These are phyloP conservation scores for Todus mexicanus DNA, from an alignment of 2,797 vertebrate species.

Conservation along the genomic window DNA sequence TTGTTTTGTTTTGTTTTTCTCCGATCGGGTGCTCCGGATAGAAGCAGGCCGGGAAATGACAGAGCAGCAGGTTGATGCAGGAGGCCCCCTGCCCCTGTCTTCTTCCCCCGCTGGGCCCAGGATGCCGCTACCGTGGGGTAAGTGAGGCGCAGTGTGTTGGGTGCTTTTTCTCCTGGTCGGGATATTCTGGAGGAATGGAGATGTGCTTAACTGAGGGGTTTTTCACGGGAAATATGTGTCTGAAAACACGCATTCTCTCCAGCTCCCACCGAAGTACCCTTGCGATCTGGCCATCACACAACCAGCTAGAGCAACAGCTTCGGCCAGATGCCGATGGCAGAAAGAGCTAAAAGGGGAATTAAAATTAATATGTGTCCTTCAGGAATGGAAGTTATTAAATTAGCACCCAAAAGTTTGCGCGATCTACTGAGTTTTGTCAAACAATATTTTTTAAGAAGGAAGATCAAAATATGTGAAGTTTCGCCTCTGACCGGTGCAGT, in stretches of 20 bases:
- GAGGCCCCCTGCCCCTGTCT: accelerated
- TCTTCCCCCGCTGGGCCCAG: background rate
- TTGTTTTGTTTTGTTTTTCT: background rate
- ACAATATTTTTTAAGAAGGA: conserved; percentile 22
- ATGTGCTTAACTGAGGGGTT: background rate
- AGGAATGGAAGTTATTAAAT: conserved; percentile 48
- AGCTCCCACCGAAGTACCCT: background rate
- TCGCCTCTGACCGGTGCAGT: conserved; percentile 6
- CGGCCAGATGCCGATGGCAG: background rate
- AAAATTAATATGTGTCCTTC: conserved; percentile 35
- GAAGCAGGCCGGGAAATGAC: background rate
- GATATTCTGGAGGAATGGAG: background rate
- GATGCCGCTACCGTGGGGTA: accelerated
- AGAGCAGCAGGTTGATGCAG: background rate
- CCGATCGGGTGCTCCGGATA: background rate
- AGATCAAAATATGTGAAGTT: conserved; percentile 27
- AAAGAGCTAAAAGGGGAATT: conserved; percentile 23
- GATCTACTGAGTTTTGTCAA: conserved; percentile 31
- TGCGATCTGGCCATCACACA: background rate
- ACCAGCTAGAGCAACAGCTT: background rate
- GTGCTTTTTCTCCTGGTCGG: background rate
- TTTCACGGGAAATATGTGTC: background rate
- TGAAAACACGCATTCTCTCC: background rate
- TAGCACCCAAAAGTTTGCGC: background rate
- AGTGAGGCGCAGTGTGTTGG: background rate